Evolutionary conservation across 2,113 vertebrate species (phyloP).

Genomic region (Phylloscopus trochiloides): DNA sequence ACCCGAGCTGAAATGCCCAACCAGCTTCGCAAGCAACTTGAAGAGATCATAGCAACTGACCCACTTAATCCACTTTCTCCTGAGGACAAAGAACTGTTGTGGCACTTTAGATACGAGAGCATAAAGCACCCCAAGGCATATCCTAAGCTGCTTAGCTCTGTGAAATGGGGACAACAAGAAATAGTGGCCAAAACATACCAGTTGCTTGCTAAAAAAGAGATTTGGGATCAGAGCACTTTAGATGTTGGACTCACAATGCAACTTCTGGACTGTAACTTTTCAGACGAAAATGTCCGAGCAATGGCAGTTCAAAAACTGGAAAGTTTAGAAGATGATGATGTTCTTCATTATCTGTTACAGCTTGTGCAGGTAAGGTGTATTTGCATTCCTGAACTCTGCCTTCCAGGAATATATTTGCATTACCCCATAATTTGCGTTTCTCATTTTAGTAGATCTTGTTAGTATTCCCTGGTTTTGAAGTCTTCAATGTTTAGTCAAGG

Average conservation of each 20-base stretch:
- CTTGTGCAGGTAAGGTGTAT: constrained; percentile 87
- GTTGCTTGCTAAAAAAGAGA: constrained; percentile 84
- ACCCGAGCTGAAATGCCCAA: constrained; percentile 93
- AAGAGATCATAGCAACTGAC: constrained; percentile 89
- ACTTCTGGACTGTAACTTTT: constrained; percentile 95
- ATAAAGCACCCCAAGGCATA: constrained; percentile 91
- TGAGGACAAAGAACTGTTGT: constrained; percentile 95
- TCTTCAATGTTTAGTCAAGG: background rate
- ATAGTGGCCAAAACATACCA: constrained; percentile 88
- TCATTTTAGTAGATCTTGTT: background rate
- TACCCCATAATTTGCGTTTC: background rate
- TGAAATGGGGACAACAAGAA: constrained; percentile 94
- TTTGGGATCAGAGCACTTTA: constrained; percentile 89
- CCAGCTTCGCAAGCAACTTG: constrained; percentile 94
- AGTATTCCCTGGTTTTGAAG: background rate
- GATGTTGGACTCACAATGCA: constrained; percentile 96
- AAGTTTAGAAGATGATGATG: constrained; percentile 90
- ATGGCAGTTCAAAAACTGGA: constrained; percentile 96
- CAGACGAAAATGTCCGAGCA: constrained; percentile 90
- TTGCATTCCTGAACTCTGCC: background rate
- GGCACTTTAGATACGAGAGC: constrained; percentile 95
- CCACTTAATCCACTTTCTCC: constrained; percentile 91
- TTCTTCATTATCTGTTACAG: constrained; percentile 94
- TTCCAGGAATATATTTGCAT: constrained; percentile 18
- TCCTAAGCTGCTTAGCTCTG: constrained; percentile 93